These are phyloP conservation scores for Lamprotornis superbus DNA, from an alignment of 2,113 vertebrate genomes.

Conservation along the genomic window DNA sequence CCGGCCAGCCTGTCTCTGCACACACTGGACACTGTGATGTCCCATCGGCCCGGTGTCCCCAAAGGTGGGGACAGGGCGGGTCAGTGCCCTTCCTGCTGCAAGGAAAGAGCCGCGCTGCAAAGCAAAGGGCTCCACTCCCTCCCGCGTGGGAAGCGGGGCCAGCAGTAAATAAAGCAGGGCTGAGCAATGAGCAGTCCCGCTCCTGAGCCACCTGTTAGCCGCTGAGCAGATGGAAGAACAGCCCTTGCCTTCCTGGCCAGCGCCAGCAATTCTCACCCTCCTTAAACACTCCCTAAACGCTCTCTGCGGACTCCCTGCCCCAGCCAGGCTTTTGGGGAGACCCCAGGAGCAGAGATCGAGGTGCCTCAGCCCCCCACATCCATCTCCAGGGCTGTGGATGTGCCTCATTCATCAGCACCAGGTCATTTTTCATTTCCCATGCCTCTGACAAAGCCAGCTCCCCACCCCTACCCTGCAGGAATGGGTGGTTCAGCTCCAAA, in stretches of 20 bases:
- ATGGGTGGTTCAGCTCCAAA: background rate
- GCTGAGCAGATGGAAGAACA: background rate
- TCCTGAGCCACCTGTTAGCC: conserved; percentile 43
- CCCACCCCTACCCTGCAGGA: accelerated
- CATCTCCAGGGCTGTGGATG: background rate
- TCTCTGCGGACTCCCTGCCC: background rate
- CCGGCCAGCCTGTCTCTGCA: background rate
- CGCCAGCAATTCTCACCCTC: background rate
- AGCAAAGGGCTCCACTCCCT: background rate
- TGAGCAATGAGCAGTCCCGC: background rate
- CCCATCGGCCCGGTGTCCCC: background rate
- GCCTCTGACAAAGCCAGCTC: background rate
- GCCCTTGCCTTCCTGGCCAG: background rate
- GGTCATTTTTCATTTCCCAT: background rate
- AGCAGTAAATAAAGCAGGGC: background rate
- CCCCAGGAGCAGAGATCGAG: background rate
- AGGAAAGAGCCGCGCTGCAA: background rate
- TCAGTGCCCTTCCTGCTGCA: background rate
- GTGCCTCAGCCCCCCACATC: background rate
- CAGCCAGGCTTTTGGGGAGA: background rate
- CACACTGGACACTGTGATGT: accelerated
- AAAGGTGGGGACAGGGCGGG: background rate
- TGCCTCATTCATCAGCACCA: accelerated
- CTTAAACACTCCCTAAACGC: accelerated
- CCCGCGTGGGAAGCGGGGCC: background rate